Evolutionary conservation across 1,140 invertebrate genomes (phyloP).

Genomic region (Conus betulinus): DNA sequence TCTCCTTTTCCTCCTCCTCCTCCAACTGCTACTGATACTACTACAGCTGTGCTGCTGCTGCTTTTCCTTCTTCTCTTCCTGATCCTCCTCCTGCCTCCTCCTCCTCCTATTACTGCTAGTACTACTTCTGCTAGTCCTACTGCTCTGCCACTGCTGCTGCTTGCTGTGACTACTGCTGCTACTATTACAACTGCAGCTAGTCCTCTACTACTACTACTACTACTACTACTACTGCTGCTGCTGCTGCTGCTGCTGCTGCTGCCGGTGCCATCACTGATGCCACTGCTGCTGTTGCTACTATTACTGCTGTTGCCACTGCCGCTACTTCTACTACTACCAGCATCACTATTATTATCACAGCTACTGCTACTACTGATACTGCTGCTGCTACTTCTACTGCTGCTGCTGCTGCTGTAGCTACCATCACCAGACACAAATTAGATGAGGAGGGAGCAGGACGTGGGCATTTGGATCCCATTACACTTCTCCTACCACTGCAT

Average conservation of each 20-base stretch:
- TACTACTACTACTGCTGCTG: slow-evolving; percentile 20
- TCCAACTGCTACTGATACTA: too few species aligned
- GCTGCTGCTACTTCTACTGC: too few species aligned
- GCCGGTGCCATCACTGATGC: background rate
- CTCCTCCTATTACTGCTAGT: background rate
- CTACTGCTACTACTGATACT: too few species aligned
- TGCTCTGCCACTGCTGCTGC: slow-evolving; percentile 1
- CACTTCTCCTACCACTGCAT: too few species aligned
- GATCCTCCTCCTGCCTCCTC: too few species aligned
- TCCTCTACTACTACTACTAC: slow-evolving; percentile 29
- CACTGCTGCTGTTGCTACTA: slow-evolving; percentile 20
- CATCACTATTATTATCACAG: slow-evolving; percentile 14
- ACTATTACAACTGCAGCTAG: background rate
- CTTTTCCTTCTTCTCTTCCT: slow-evolving; percentile 23
- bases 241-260: slow-evolving; percentile 15
- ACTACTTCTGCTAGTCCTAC: slow-evolving; percentile 10
- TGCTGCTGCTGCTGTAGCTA: background rate
- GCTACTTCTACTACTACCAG: slow-evolving; percentile 4
- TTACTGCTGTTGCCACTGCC: slow-evolving; percentile 10
- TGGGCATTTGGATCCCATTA: too few species aligned
- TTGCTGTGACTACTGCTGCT: too few species aligned
- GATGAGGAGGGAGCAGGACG: too few species aligned
- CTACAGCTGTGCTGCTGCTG: too few species aligned
- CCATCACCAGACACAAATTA: too few species aligned
- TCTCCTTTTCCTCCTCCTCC: too few species aligned